These are phyloP conservation scores for Pseudomyrmex concolor DNA, from an alignment of 1,140 invertebrate genomes.

Conservation along the genomic window DNA sequence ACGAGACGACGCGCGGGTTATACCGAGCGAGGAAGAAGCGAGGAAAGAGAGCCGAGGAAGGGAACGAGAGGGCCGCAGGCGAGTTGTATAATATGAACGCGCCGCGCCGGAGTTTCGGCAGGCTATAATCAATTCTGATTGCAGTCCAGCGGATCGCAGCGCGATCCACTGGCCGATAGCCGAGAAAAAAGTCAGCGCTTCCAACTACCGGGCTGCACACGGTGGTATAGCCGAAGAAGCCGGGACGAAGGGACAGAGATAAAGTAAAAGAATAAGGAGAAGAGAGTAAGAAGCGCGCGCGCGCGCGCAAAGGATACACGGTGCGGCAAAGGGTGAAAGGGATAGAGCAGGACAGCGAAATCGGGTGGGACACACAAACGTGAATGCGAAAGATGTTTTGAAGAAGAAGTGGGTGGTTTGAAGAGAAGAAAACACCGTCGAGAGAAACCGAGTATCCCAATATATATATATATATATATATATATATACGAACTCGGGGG, in stretches of 20 bases:
- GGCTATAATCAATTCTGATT: conserved; percentile 86
- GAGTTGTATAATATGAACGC: conserved; percentile 83
- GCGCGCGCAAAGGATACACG: conserved; percentile 24
- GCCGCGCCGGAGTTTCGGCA: conserved; percentile 83
- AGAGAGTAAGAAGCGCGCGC: neutral
- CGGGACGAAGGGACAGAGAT: conserved; percentile 51
- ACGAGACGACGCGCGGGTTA: conserved; percentile 63
- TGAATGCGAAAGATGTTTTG: neutral
- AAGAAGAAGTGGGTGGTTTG: conserved; percentile 17
- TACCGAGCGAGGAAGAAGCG: conserved; percentile 64
- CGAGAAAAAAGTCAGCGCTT: conserved; percentile 78
- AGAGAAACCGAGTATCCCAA: conserved; percentile 13
- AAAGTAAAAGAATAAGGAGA: conserved; percentile 37
- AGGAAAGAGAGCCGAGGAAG: conserved; percentile 53
- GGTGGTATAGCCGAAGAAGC: conserved; percentile 42
- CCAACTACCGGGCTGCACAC: conserved; percentile 80
- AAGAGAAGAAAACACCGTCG: conserved; percentile 19
- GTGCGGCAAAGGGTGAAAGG: conserved; percentile 25
- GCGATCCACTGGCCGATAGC: conserved; percentile 83
- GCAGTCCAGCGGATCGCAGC: conserved; percentile 80
- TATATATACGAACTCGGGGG: neutral
- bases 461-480: too few species aligned
- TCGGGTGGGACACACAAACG: neutral
- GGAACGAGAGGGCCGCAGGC: conserved; percentile 76
- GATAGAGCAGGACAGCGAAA: neutral